phyloP scores from a whole-genome alignment of 2,797 vertebrate species.

The Antrozous pallidus region DNA sequence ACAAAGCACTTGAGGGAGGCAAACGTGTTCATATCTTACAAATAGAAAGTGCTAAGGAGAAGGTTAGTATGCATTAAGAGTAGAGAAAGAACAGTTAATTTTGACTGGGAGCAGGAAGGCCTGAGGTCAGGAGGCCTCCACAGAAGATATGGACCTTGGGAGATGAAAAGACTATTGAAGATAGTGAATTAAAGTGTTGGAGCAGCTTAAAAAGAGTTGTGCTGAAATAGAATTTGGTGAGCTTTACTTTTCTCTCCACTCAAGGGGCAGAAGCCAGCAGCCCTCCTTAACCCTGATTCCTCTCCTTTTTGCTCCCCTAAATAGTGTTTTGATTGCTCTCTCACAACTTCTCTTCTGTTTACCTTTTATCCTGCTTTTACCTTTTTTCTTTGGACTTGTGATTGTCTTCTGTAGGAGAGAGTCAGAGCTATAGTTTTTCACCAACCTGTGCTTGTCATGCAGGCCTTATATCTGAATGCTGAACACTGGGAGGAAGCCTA shows the following conservation, averaged over 20 bases:
- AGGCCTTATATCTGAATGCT: background rate
- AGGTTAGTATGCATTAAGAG: background rate
- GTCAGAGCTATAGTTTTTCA: background rate
- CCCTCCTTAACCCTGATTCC: constrained; percentile 16
- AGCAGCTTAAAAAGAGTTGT: constrained; percentile 41
- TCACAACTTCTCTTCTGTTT: background rate
- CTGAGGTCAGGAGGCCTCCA: background rate
- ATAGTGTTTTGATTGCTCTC: constrained; percentile 49
- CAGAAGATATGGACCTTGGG: constrained; percentile 37
- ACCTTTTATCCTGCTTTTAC: background rate
- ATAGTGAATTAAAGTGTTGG: constrained; percentile 43
- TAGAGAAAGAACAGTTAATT: constrained; percentile 45
- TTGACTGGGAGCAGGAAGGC: background rate
- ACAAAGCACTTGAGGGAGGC: constrained; percentile 13
- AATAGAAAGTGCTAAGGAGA: background rate
- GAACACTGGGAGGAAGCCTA: background rate
- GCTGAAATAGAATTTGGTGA: constrained; percentile 50
- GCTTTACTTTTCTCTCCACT: constrained; percentile 11
- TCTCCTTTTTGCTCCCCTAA: constrained; percentile 39
- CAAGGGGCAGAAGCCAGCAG: constrained; percentile 1
- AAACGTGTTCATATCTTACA: background rate
- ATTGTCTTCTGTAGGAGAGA: background rate
- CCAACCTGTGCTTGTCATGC: background rate
- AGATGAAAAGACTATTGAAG: constrained; percentile 62
- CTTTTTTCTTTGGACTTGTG: background rate